These are phyloP conservation scores for Micronycteris hirsuta DNA, from an alignment of 2,113 vertebrate species.

Conservation along the genomic window DNA sequence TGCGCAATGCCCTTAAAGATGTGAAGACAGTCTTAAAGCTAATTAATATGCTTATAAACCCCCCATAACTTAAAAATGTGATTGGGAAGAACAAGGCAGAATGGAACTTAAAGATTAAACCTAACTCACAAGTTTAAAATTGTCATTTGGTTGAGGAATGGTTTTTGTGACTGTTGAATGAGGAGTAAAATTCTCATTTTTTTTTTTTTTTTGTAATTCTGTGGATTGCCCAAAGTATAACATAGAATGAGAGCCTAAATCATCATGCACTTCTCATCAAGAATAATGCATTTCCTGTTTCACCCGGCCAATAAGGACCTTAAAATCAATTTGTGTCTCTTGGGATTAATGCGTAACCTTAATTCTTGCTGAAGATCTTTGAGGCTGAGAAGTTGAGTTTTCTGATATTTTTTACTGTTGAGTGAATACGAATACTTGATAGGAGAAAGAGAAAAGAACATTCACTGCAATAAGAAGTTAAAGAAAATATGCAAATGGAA, in stretches of 20 bases:
- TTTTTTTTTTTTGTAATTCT: conserved; percentile 33
- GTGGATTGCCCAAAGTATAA: conserved; percentile 16
- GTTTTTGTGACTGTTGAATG: conserved; percentile 43
- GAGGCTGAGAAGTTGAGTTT: conserved; percentile 36
- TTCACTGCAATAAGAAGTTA: not conserved
- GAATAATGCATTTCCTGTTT: conserved; percentile 61
- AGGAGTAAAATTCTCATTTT: conserved; percentile 38
- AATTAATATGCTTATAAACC: not conserved
- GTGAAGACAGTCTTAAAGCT: not conserved
- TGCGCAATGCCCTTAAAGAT: not conserved
- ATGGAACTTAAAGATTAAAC: conserved; percentile 9
- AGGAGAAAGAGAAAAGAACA: not conserved
- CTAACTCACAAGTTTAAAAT: not conserved
- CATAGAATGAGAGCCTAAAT: not conserved
- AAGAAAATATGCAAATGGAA: conserved; percentile 10
- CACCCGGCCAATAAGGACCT: conserved; percentile 38
- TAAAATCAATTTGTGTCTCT: conserved; percentile 46
- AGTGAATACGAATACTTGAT: not conserved
- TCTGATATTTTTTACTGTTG: not conserved
- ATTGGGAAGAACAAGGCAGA: not conserved
- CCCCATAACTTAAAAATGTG: not conserved
- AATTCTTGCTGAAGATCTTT: conserved; percentile 37
- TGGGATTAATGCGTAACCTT: conserved; percentile 49
- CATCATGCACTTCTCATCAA: conserved; percentile 53
- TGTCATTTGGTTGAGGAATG: conserved; percentile 40